A percentile compares a stretch with the other conserved stretches of the same genome.
Evolutionary conservation across 2,888 invertebrate genomes (phyloP).

Genomic region (Eupeodes luniger): DNA sequence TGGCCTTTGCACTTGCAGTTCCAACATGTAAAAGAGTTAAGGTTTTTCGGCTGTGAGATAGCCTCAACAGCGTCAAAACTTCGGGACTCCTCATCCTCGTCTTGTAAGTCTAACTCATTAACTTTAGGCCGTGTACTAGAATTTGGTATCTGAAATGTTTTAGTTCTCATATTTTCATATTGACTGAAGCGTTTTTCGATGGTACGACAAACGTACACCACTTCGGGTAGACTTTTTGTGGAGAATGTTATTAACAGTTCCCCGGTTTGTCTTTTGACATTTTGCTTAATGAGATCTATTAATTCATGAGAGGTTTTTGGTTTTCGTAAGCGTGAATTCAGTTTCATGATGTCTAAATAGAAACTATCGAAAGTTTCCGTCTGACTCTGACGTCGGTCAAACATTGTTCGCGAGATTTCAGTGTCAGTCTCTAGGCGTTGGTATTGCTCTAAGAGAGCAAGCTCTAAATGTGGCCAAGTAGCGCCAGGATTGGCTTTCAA

Average conservation of each 20-base stretch:
- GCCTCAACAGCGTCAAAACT: background rate
- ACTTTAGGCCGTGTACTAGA: background rate
- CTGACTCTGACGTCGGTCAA: background rate
- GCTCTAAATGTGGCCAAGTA: slow-evolving; percentile 1
- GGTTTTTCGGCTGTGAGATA: slow-evolving; percentile 12
- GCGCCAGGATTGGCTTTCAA: slow-evolving; percentile 1
- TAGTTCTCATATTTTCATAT: too few species aligned
- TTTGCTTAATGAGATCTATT: background rate
- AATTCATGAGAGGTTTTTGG: background rate
- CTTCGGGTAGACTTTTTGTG: background rate
- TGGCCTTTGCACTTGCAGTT: background rate
- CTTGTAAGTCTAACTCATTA: background rate
- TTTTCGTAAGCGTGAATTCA: background rate
- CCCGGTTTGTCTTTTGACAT: background rate
- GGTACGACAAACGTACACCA: background rate
- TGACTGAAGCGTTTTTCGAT: background rate
- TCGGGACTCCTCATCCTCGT: background rate
- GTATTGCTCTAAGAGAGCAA: background rate
- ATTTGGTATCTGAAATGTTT: too few species aligned
- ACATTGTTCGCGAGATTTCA: slow-evolving; percentile 3
- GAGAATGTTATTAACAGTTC: slow-evolving; percentile 10
- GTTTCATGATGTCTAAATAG: background rate
- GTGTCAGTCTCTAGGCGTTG: background rate
- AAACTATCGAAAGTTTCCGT: too few species aligned
- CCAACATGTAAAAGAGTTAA: slow-evolving; percentile 1